Base-by-base conservation (phyloP, 2,797 vertebrate genomes). In the Ispidina lecontei region DNA sequence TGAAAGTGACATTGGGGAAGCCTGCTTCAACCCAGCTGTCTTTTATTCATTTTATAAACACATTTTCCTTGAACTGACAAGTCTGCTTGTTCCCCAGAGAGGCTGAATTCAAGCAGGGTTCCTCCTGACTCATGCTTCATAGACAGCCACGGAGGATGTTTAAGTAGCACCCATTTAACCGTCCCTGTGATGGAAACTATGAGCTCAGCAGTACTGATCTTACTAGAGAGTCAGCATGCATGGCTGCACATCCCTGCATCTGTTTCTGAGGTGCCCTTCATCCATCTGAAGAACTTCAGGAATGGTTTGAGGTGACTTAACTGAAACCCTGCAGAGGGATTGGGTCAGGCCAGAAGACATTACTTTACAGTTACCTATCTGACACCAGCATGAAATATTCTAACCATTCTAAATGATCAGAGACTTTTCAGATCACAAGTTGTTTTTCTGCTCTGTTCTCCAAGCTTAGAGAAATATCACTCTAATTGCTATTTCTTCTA, bases 91-190 rank as follows among this genome's bases (percentile, higher is more conserved):
- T 82, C 79, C 75, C 67, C 28, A n/a, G 64, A 13, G 82, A 76
- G 56, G 43, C 73, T 39, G 7, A 43, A 60, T 35, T 10, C 67
- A 63, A 35, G 71, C 84, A 49, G 79, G 70, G 41, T 18, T 88
- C 52, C 82, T 89, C 68, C 75, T 86, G 73, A 64, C 60, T 94
- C 87, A 54, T 14, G 35, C 76, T 72, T 31, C 84, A 39, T 19
- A 64, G 76, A 60, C 51, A 69, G 76, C 69, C 28, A 7, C 4
- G 12, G 47, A 46, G 41, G 47, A 65, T 28, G 70, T 43, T 55
- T 5, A 19, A 43, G 59, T 35, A 56, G 39, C 77, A 23, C 56
- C 60, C 12, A 4, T 35, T 91, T 63, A 73, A 76, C 52, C 54
- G 75, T 74, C 6, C 62, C 15, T 1, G 0, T 20, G 65, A 44